Conservation (phyloP, 1,140 invertebrate genomes). For the Tetramorium parvispinum region DNA sequence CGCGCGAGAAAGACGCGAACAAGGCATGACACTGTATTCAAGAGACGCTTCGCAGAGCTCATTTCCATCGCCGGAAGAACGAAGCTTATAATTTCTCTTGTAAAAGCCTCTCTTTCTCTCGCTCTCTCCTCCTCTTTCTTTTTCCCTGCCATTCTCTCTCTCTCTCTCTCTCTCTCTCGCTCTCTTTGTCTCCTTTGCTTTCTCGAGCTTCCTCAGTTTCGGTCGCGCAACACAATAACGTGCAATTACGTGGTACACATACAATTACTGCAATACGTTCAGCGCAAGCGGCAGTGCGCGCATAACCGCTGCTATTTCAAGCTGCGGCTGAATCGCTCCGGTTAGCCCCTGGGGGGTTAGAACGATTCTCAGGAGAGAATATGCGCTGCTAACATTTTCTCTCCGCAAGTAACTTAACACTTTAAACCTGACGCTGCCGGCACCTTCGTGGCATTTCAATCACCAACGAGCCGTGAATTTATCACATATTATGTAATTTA, state of each 20-base stretch:
- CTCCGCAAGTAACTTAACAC: constrained; percentile 40
- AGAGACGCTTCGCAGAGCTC: not conserved
- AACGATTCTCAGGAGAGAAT: constrained; percentile 27
- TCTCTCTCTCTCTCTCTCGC: not conserved
- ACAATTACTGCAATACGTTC: constrained; percentile 44
- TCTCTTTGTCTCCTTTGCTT: not conserved
- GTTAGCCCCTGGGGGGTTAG: constrained; percentile 8
- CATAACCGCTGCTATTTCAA: constrained; percentile 51
- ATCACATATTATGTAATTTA: constrained; percentile 23
- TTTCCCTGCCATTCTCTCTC: no score
- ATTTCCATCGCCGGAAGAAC: constrained; percentile 18
- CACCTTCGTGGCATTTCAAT: constrained; percentile 30
- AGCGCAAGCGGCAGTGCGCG: constrained; percentile 4
- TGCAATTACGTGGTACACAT: constrained; percentile 53
- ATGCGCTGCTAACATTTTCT: constrained; percentile 36
- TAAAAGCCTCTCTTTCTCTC: not conserved
- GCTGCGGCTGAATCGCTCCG: not conserved
- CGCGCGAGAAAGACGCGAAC: not conserved
- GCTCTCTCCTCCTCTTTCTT: not conserved
- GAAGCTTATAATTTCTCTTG: constrained; percentile 27
- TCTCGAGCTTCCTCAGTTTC: constrained; percentile 16
- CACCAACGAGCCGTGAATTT: constrained; percentile 23
- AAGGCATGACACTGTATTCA: not conserved
- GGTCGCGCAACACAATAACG: constrained; percentile 45
- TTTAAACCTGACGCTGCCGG: not conserved